Evolutionary conservation across 1,140 invertebrate genomes (phyloP).

Genomic region (Lysiphlebus fabarum): DNA sequence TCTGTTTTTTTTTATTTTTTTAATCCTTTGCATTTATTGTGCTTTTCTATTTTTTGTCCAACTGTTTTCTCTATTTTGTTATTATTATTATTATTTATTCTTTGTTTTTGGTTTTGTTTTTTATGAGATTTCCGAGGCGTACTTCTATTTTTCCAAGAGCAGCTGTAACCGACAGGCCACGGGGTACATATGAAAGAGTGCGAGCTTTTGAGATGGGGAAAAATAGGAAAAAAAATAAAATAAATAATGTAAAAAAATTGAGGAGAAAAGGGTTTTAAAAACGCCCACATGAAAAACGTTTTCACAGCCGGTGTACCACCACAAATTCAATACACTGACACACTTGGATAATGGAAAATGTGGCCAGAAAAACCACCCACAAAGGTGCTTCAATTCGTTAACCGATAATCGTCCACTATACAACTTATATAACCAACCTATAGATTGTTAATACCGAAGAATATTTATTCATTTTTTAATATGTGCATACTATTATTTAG

Average conservation of each 20-base stretch:
- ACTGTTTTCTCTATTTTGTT: background rate
- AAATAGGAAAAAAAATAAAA: background rate
- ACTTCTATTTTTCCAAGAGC: constrained; percentile 19
- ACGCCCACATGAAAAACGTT: constrained; percentile 16
- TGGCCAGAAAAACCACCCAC: constrained; percentile 17
- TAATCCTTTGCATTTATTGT: background rate
- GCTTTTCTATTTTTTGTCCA: background rate
- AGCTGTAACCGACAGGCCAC: constrained; percentile 24
- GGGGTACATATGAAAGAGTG: background rate
- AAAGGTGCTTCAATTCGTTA: constrained; percentile 23
- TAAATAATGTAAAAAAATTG: constrained; percentile 11
- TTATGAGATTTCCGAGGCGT: constrained; percentile 17
- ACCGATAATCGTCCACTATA: constrained; percentile 20
- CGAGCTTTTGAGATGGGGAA: background rate
- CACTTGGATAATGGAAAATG: constrained; percentile 17
- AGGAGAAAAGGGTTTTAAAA: constrained; percentile 8
- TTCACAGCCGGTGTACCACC: constrained; percentile 12
- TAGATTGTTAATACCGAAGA: no score
- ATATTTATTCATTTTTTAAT: no score
- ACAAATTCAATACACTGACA: constrained; percentile 5
- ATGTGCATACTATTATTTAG: no score
- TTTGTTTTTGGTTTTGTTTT: constrained; percentile 8
- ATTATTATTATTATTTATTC: background rate
- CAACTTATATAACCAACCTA: background rate
- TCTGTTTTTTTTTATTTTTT: no score